phyloP scores from a whole-genome alignment of 2,797 vertebrate species.

The Perodicticus potto region DNA sequence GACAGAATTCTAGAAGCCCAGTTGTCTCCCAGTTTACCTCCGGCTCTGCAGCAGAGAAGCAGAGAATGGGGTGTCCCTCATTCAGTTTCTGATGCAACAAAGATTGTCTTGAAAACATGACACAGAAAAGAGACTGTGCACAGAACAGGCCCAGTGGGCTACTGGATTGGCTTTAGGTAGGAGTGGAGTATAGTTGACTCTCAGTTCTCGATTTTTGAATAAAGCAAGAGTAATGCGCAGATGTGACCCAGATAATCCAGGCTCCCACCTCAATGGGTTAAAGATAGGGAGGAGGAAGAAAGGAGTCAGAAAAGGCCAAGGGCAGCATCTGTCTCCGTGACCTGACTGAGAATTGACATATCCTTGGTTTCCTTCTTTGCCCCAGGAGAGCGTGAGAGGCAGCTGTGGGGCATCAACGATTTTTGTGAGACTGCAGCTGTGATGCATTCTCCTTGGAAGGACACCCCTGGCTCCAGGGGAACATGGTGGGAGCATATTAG shows the following conservation, averaged over 20 bases:
- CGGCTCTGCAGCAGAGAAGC: not conserved
- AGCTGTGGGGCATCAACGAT: conserved; percentile 71
- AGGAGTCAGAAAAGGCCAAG: not conserved
- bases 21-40: not conserved
- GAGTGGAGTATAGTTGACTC: not conserved
- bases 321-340: conserved; percentile 21
- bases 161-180: not conserved
- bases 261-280: not conserved
- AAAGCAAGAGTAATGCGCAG: not conserved
- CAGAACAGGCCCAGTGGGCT: not conserved
- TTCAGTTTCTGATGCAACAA: not conserved
- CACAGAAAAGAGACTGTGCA: not conserved
- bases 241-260: not conserved
- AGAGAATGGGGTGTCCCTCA: not conserved
- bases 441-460: conserved; percentile 2
- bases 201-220: not conserved
- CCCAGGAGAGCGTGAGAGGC: conserved; percentile 22
- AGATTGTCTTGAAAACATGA: not conserved
- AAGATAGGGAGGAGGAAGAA: not conserved
- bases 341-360: not conserved
- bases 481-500: conserved; percentile 32
- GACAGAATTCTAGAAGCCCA: not conserved
- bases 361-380: conserved; percentile 42
- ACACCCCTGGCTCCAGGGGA: conserved; percentile 30
- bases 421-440: conserved; percentile 54